Evolutionary conservation across 2,888 invertebrate species (phyloP), one percentile per base, ranked within the genome.

Genomic region (Drosophila mulleri): DNA sequence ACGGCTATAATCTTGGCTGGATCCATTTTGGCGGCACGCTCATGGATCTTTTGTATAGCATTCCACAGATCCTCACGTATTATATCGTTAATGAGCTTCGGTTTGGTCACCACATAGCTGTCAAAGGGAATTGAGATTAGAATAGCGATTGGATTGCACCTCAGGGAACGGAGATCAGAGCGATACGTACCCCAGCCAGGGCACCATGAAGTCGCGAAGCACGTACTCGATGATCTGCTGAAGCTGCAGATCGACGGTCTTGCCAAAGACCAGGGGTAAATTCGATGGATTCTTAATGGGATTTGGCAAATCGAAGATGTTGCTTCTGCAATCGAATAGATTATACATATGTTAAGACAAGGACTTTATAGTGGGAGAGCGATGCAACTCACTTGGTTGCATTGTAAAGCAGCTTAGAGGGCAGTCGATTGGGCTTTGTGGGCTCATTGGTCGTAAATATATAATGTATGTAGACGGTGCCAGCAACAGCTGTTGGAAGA

Each of bases 41-140:
- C 96, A 89, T 96, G 96, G 48, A 98, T 92, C 90, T 96, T 95
- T 88, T 95, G 96, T 77, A 97, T 94, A 26, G 96, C 96, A 74
- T 95, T 95, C 97, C 98, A 97, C 57, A 97, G 93, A 92, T 98
- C 97, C 88, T 96, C 96, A 78, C 96, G 96, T 83, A 95, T 95
- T 79, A 94, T 95, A 82, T 94, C 95, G 72, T 94, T 94, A 59
- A 95, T 94, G 54, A 95, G 93, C 74, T 95, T 95, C 0, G 96
- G 95, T 86, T 95, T 95, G 67, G 95, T 94, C 8, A 95, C 94
- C n/a, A 96, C 93, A 73, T 95, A 95, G 47, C 93, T 93, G 52
- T 7, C 70, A 78, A 66, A 29, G 16, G 14, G 9, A 41, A 20
- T 29, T 45, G 18, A 62, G 66, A 58, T 8, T 20, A 45, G 44